phyloP scores from a whole-genome alignment of 2,888 invertebrate genomes.

The Netelia melanura region DNA sequence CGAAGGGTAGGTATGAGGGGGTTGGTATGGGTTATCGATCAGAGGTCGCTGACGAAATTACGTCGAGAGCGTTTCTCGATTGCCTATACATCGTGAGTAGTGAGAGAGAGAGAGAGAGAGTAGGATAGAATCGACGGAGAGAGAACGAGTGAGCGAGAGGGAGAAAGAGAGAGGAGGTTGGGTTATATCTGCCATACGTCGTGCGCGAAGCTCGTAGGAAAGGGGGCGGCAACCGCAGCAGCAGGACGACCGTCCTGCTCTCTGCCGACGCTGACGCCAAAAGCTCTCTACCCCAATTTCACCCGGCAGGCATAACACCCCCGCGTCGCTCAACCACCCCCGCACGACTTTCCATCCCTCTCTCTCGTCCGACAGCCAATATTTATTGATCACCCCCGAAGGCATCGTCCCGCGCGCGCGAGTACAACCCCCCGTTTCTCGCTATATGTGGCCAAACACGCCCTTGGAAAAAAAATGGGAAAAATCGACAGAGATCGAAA shows the following conservation, averaged over 20 bases:
- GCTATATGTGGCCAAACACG: constrained; percentile 58
- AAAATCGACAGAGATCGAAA: constrained; percentile 28
- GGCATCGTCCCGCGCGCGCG: constrained; percentile 79
- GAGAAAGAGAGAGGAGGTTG: constrained; percentile 70
- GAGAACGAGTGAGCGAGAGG: constrained; percentile 25
- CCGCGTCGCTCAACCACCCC: constrained; percentile 61
- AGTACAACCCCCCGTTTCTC: constrained; percentile 59
- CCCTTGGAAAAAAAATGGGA: constrained; percentile 71
- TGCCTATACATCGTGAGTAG: constrained; percentile 75
- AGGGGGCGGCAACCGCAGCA: constrained; percentile 84
- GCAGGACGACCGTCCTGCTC: constrained; percentile 75
- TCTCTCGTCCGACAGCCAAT: constrained; percentile 83
- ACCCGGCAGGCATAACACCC: constrained; percentile 68
- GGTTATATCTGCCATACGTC: constrained; percentile 83
- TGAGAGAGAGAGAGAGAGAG: constrained; percentile 32
- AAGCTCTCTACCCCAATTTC: constrained; percentile 67
- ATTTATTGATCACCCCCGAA: constrained; percentile 84
- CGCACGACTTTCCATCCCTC: constrained; percentile 67
- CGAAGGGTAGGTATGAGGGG: constrained; percentile 23
- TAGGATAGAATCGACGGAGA: constrained; percentile 15
- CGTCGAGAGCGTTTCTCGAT: constrained; percentile 76
- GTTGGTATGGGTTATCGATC: constrained; percentile 78
- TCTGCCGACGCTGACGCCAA: constrained; percentile 63
- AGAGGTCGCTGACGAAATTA: constrained; percentile 80
- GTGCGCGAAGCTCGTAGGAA: constrained; percentile 74